Evolutionary conservation across 2,888 invertebrate species (phyloP), one percentile per base, ranked within the genome.

Genomic region (Drosophila mayaguana): DNA sequence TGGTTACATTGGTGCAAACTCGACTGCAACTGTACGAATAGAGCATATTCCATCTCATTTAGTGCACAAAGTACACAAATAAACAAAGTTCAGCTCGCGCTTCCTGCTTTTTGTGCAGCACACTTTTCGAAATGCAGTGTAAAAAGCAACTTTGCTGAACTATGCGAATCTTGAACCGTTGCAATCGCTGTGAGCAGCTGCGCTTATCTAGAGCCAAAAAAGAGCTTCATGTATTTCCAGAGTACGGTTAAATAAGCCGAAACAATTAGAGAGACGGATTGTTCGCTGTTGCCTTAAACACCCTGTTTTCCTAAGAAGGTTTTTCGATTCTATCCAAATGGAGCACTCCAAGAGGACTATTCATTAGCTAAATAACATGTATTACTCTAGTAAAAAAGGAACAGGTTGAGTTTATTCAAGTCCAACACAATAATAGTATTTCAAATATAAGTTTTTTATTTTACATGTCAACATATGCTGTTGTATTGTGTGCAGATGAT

Each of bases 61-160:
- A 14, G 32, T 11, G 43, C 0, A 16, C 43, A 32, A 43, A 34
- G 56, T 20, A 34, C 32, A 56, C 56, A 43, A 28, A 46, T 38
- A 46, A 48, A 48, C 51, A 63, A 51, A 40, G 70, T 62, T 42
- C 46, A 45, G 48, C 51, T 56, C 61, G 67, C 63, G 67, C 63
- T 57, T 54, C 63, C 65, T 65, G 69, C 66, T 68, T 53, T 81
- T 69, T 79, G 67, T 63, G 38, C 50, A 63, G 67, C 51, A 42
- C 62, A 43, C 61, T 62, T 55, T 50, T 56, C 38, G 25, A 14
- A 57, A 65, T 51, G 36, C 46, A 75, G 46, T 62, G 64, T 34
- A 46, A 50, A 66, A 57, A 63, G 55, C 70, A 64, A 36, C 55
- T 60, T 66, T 38, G 61, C 38, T 65, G 63, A 71, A 54, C 60